Conservation (phyloP, 1,140 invertebrate species). For the Panagrolaimus sp. region DNA sequence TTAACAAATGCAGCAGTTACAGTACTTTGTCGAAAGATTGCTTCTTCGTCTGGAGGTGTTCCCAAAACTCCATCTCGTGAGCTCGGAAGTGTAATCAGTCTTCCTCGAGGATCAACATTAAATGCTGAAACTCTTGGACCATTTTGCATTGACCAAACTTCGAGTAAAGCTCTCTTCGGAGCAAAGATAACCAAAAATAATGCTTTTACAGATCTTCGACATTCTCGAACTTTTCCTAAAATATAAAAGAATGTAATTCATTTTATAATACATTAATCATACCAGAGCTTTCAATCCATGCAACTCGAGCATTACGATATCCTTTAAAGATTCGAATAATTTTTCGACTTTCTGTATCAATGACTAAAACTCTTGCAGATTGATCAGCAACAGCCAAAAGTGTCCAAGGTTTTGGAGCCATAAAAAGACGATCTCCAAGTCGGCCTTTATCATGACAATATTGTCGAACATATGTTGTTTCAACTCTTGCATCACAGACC, state of each 20-base stretch:
- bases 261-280: background rate
- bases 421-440: background rate
- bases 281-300: constrained; percentile 34
- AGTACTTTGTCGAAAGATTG: background rate
- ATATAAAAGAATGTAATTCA: no score
- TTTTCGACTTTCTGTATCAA: constrained; percentile 30
- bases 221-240: constrained; percentile 22
- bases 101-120: constrained; percentile 37
- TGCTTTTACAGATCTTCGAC: constrained; percentile 15
- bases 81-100: constrained; percentile 29
- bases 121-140: constrained; percentile 46
- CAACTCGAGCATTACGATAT: constrained; percentile 43
- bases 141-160: constrained; percentile 49
- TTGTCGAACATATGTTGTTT: background rate
- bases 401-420: constrained; percentile 23
- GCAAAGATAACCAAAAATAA: constrained; percentile 45
- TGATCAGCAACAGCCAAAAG: constrained; percentile 39
- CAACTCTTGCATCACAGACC: constrained; percentile 10
- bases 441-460: background rate
- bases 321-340: constrained; percentile 39
- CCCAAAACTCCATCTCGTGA: constrained; percentile 24
- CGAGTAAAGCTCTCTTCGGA: constrained; percentile 36
- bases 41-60: constrained; percentile 3
- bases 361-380: constrained; percentile 33
- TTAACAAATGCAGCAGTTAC: constrained; percentile 30